Percentiles rank a stretch among this genome's conserved stretches.
phyloP scores from a whole-genome alignment of 2,888 invertebrate species.

The Dryocosmus kuriphilus region DNA sequence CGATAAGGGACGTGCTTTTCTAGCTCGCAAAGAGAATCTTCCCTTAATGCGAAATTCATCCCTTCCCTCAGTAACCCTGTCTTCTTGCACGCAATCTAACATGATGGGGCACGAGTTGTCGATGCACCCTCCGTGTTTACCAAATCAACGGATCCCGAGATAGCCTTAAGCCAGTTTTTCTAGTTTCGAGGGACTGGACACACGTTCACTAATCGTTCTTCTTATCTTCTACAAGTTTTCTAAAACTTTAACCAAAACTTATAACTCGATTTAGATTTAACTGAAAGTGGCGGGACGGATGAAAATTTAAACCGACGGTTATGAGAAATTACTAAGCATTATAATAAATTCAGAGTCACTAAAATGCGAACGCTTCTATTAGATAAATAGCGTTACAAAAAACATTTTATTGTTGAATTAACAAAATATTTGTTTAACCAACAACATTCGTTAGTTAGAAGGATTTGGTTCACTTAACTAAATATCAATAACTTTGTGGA shows the following conservation, averaged over 20 bases:
- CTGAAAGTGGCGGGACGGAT: not conserved
- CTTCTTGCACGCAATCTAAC: constrained; percentile 48
- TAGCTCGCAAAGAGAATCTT: constrained; percentile 44
- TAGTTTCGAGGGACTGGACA: constrained; percentile 31
- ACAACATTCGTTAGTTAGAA: too few relatives aligned
- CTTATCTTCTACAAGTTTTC: not conserved
- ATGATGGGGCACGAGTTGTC: constrained; percentile 29
- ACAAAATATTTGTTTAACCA: too few relatives aligned
- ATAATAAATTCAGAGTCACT: too few relatives aligned
- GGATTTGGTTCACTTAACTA: too few relatives aligned
- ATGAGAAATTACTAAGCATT: not conserved
- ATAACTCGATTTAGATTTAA: not conserved
- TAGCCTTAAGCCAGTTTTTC: constrained; percentile 37
- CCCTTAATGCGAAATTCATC: constrained; percentile 31
- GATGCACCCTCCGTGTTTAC: constrained; percentile 50
- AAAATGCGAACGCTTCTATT: too few relatives aligned
- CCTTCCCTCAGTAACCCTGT: constrained; percentile 15
- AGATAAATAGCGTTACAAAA: too few relatives aligned
- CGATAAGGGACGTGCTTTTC: constrained; percentile 68
- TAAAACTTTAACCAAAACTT: not conserved
- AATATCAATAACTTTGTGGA: too few relatives aligned
- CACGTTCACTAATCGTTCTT: not conserved
- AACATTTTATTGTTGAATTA: too few relatives aligned
- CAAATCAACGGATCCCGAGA: constrained; percentile 59
- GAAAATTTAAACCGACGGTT: not conserved